Evolutionary conservation across 2,797 vertebrate genomes (phyloP).

Genomic region (Leptoclinus maculatus): DNA sequence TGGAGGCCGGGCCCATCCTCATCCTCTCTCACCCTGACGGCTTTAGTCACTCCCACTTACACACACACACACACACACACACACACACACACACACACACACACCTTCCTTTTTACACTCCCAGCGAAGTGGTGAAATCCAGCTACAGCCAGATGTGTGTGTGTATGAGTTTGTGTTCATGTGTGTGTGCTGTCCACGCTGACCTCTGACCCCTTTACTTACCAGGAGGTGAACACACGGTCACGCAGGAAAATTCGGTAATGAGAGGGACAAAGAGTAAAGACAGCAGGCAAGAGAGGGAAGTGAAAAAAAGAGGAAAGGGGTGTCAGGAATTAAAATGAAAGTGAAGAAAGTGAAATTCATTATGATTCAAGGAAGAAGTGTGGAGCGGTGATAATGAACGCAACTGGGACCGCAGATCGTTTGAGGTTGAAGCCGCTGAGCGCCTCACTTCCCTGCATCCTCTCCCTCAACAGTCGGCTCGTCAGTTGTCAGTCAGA

Average conservation of each 20-base stretch:
- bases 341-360: slow-evolving; percentile 36
- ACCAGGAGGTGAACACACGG: slow-evolving; percentile 60
- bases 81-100: no score
- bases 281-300: slow-evolving; percentile 5
- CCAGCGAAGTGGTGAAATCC: slow-evolving; percentile 61
- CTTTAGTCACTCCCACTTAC: slow-evolving; percentile 57
- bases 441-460: not conserved
- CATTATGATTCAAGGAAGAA: slow-evolving; percentile 22
- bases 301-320: slow-evolving; percentile 29
- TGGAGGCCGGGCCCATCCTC: slow-evolving; percentile 71
- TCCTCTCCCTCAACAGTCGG: slow-evolving; percentile 20
- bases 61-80: no score
- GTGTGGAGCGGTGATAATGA: slow-evolving; percentile 44
- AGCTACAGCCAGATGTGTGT: slow-evolving; percentile 67
- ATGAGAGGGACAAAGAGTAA: slow-evolving; percentile 32
- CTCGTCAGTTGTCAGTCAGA: slow-evolving; percentile 44
- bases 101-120: slow-evolving; percentile 45
- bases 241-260: slow-evolving; percentile 53
- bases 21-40: slow-evolving; percentile 61
- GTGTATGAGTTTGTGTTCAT: not conserved
- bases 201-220: slow-evolving; percentile 44
- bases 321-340: slow-evolving; percentile 22
- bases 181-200: not conserved
- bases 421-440: slow-evolving; percentile 20
- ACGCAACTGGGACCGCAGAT: slow-evolving; percentile 7